Evolutionary conservation across 2,888 invertebrate genomes (phyloP), one percentile per base, ranked within the genome.

Genomic region (Chloromyia formosa): DNA sequence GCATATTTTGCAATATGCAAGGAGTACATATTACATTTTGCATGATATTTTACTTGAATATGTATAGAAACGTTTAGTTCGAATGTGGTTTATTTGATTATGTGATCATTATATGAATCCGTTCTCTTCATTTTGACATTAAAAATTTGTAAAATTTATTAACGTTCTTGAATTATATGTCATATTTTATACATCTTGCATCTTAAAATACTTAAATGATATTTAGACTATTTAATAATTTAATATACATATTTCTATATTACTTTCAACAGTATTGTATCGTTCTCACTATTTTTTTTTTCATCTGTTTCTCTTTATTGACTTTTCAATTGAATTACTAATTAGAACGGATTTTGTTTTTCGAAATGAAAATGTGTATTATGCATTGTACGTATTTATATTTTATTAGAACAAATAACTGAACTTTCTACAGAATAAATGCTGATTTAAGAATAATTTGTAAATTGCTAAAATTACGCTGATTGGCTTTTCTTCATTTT

Each of bases 1-100:
- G 12, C 16, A 49, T 49, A 49, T 7, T 12, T 3, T 49, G 16
- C 16, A 12, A 7, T 49, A 1, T 49, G 49, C 16, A 49, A n/a
- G 16, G 49, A 49, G 49, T 49, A 49, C 16, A 9, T 49, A 12
- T n/a, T 49, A 35, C 27, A n/a, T n/a, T n/a, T n/a, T n/a, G n/a
- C n/a, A 42, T 42, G 42, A 42, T 42, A 42, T 42, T n/a, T 49
- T n/a, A 49, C 49, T 49, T 49, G 12, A 49, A 49, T 49, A 49
- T 49, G 10, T 42, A 42, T 42, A 49, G 49, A 49, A 49, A 49
- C 49, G 49, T 49, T 49, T 3, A 49, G 49, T 49, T 49, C 16
- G 49, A 49, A 49, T 49, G 49, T n/a, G 49, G 16, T 49, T 49
- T 49, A 49, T 49, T 49, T 49, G 49, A 49, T 49, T 49, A 49